These are phyloP conservation scores for Abrostola triplasia DNA, from an alignment of 2,888 invertebrate species.

Conservation along the genomic window DNA sequence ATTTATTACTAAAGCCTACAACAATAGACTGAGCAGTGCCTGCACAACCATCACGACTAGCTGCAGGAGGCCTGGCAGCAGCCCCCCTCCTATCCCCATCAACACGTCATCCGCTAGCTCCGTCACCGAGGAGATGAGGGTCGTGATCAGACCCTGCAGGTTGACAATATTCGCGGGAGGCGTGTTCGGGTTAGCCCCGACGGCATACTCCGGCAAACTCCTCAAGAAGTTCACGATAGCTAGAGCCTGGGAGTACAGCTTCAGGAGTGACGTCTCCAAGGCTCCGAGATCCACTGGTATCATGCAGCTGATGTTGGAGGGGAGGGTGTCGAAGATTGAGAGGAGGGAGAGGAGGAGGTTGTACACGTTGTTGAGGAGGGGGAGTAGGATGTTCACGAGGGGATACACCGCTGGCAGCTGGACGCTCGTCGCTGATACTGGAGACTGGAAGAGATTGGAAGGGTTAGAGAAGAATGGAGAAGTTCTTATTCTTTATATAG, in stretches of 20 bases:
- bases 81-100: conserved; percentile 75
- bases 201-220: conserved; percentile 77
- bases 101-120: conserved; percentile 78
- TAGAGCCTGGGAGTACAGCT: conserved; percentile 81
- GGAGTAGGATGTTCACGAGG: conserved; percentile 80
- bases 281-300: conserved; percentile 82
- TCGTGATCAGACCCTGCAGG: conserved; percentile 73
- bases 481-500: too few species aligned
- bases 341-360: conserved; percentile 81
- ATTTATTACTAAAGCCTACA: conserved; percentile 27
- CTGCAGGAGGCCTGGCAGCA: conserved; percentile 78
- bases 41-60: conserved; percentile 77
- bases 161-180: conserved; percentile 68
- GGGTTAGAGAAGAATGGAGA: too few species aligned
- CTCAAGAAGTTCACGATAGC: conserved; percentile 82
- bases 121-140: conserved; percentile 68
- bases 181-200: conserved; percentile 77
- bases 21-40: conserved; percentile 70
- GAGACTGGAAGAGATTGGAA: conserved; percentile 33
- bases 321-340: conserved; percentile 83
- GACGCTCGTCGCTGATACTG: conserved; percentile 72
- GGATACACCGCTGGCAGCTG: conserved; percentile 84
- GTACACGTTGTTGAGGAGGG: conserved; percentile 83
- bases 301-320: conserved; percentile 77
- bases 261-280: conserved; percentile 79